These are phyloP conservation scores for Tigriopus californicus DNA, from an alignment of 2,888 invertebrate genomes.

Conservation along the genomic window DNA sequence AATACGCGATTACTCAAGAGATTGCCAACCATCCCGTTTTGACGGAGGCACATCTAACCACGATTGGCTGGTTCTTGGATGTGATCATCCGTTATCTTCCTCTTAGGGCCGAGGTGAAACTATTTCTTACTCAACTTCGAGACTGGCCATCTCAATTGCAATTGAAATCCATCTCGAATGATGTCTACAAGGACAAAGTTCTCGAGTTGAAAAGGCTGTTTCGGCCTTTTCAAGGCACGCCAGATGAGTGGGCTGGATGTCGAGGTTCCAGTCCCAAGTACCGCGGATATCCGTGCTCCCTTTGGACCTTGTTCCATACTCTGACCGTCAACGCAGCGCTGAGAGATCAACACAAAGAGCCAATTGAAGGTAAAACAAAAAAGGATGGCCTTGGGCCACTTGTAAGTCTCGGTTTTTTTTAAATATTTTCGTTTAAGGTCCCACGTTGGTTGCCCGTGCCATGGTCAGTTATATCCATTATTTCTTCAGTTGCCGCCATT, in stretches of 20 bases:
- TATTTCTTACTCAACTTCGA: neutral
- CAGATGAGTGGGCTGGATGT: slow-evolving; percentile 5
- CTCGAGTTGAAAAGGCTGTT: neutral
- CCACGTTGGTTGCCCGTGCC: neutral
- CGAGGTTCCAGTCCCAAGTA: neutral
- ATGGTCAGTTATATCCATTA: slow-evolving; percentile 9
- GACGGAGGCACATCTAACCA: neutral
- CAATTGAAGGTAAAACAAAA: no score
- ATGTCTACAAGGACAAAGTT: neutral
- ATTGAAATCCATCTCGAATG: neutral
- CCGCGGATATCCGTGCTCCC: slow-evolving; percentile 9
- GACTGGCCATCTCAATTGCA: neutral
- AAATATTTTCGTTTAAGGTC: neutral
- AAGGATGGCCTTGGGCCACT: neutral
- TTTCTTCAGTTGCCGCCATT: slow-evolving; percentile 9
- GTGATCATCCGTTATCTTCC: slow-evolving; percentile 4
- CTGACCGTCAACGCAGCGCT: slow-evolving; percentile 1
- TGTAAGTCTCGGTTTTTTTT: no score
- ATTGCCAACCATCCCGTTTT: neutral
- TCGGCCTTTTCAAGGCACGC: neutral
- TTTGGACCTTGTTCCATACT: slow-evolving; percentile 7
- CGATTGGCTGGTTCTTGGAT: neutral
- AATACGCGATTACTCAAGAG: slow-evolving; percentile 4
- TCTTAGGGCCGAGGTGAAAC: neutral
- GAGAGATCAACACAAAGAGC: neutral